Conservation (phyloP, 2,888 invertebrate species). For the Arrhopalites spinosus region DNA sequence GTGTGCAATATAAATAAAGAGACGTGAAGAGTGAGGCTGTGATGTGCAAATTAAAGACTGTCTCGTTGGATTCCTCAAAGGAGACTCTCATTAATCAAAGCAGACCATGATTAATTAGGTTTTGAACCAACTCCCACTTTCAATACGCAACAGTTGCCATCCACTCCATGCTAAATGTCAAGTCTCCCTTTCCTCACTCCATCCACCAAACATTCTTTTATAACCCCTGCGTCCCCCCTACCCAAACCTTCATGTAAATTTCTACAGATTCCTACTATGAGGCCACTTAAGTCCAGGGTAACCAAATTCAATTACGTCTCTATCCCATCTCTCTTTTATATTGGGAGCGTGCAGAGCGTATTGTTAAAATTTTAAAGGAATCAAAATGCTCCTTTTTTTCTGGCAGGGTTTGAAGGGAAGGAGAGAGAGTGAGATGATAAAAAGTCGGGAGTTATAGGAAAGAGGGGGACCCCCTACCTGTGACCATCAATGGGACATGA, state of each 20-base stretch:
- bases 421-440: too few relatives aligned
- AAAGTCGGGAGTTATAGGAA: neutral
- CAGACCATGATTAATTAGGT: conserved; percentile 31
- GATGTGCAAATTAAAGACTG: conserved; percentile 27
- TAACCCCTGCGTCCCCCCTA: too few relatives aligned
- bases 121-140: conserved; percentile 27
- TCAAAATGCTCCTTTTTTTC: too few relatives aligned
- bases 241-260: too few relatives aligned
- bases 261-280: too few relatives aligned
- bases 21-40: neutral
- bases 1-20: neutral
- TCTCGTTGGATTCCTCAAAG: conserved; percentile 30
- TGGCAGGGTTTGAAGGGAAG: too few relatives aligned
- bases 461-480: conserved; percentile 27
- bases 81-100: conserved; percentile 36
- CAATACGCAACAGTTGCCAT: conserved; percentile 24
- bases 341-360: too few relatives aligned
- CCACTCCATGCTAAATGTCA: neutral
- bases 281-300: too few relatives aligned
- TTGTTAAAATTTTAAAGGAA: too few relatives aligned
- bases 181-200: neutral
- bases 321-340: too few relatives aligned
- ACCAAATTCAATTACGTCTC: too few relatives aligned
- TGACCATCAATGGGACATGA: conserved; percentile 30
- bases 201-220: neutral